phyloP scores from a whole-genome alignment of 2,888 invertebrate species.

The Melinaea marsaeus region DNA sequence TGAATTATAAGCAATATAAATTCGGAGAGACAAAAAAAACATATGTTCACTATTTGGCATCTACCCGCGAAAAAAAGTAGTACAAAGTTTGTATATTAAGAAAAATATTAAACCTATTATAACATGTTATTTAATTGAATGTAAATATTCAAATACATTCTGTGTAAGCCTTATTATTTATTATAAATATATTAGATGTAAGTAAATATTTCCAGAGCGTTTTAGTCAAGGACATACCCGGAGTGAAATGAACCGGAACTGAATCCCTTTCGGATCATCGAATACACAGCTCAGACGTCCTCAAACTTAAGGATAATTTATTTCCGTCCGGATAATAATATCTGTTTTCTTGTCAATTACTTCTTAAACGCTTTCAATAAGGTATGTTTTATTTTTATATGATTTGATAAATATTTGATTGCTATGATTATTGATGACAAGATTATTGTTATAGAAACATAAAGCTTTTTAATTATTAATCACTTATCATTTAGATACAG shows the following conservation, averaged over 20 bases:
- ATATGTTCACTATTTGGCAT: no score
- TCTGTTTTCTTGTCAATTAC: constrained; percentile 1
- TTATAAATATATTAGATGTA: constrained; percentile 8
- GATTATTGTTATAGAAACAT: no score
- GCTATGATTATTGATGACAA: no score
- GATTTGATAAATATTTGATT: not conserved
- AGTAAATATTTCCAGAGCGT: constrained; percentile 19
- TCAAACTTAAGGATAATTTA: constrained; percentile 5
- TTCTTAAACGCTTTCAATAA: not conserved
- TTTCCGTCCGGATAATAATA: constrained; percentile 2
- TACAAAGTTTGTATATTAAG: no score
- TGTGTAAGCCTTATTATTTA: not conserved
- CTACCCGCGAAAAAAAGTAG: no score
- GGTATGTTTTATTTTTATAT: not conserved
- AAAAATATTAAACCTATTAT: no score
- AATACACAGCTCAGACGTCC: constrained; percentile 13
- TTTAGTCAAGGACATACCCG: constrained; percentile 23
- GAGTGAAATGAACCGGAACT: constrained; percentile 27
- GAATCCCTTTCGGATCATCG: constrained; percentile 24
- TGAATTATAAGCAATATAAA: no score
- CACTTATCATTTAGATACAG: no score
- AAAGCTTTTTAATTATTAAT: no score
- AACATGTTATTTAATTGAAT: no score
- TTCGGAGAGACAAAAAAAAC: no score
- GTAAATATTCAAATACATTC: not conserved